Conservation (phyloP, 2,113 vertebrate species). For the Prietella phreatophila region DNA sequence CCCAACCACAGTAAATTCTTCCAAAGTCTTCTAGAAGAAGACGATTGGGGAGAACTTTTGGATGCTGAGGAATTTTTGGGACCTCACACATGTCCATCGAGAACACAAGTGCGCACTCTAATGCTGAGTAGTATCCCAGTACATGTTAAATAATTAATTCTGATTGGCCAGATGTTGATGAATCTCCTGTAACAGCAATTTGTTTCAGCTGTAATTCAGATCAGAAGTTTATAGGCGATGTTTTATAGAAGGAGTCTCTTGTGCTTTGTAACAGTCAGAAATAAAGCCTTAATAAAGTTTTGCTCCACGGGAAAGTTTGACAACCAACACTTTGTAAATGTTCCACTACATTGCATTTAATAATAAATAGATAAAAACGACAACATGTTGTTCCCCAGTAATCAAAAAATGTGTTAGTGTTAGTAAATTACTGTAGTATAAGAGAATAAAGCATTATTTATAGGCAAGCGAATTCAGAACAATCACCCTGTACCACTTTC, state of each 20-base stretch:
- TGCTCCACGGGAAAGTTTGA: neutral
- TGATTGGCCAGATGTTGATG: neutral
- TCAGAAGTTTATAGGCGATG: neutral
- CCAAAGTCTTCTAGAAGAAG: constrained; percentile 93
- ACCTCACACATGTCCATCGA: constrained; percentile 81
- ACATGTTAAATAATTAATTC: neutral
- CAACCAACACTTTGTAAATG: too few relatives aligned
- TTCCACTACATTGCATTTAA: too few relatives aligned
- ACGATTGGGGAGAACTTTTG: constrained; percentile 94
- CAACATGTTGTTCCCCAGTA: neutral
- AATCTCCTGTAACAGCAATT: neutral
- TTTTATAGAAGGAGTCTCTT: too few relatives aligned
- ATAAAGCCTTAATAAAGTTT: too few relatives aligned
- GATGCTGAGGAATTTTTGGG: constrained; percentile 97
- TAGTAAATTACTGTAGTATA: neutral
- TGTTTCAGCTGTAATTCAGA: neutral
- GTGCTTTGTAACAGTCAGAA: too few relatives aligned
- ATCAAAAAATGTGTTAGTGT: neutral
- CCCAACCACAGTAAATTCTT: constrained; percentile 98
- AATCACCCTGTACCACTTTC: neutral
- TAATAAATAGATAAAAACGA: too few relatives aligned
- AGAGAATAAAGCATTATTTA: neutral
- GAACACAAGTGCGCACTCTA: constrained; percentile 83
- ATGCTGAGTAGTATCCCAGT: constrained; percentile 67
- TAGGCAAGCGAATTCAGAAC: neutral